Conservation (phyloP, 2,113 vertebrate genomes). For the Astatoreochromis straeleni region DNA sequence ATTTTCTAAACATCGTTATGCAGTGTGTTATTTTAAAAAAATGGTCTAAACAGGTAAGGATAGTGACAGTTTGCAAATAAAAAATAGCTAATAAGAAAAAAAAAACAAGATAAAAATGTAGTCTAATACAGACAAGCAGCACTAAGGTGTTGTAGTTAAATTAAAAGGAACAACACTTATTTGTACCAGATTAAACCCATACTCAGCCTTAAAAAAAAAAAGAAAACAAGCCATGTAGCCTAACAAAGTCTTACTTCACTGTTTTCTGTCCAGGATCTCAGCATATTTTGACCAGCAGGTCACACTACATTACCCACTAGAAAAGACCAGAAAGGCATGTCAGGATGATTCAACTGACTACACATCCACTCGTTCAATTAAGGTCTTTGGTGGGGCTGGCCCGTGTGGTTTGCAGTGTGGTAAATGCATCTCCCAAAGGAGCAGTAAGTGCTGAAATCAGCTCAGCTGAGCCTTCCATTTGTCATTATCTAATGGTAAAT, state of each 20-base stretch:
- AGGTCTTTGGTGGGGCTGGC: conserved; percentile 29
- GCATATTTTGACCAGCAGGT: conserved; percentile 52
- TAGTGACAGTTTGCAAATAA: background rate
- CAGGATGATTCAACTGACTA: conserved; percentile 60
- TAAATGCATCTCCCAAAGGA: conserved; percentile 47
- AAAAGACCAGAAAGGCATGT: conserved; percentile 64
- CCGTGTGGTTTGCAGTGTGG: conserved; percentile 23
- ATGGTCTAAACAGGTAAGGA: background rate
- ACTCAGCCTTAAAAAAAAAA: background rate
- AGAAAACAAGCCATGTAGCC: background rate
- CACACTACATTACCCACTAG: conserved; percentile 53
- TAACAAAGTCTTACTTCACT: conserved; percentile 46
- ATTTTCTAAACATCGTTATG: background rate
- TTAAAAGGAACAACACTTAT: background rate
- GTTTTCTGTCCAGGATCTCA: conserved; percentile 7
- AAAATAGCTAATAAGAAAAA: background rate
- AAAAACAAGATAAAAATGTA: background rate
- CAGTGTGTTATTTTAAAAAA: fast-evolving
- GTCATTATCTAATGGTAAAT: conserved; percentile 72
- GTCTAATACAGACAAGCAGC: background rate
- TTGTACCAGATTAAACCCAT: background rate
- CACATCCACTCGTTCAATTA: conserved; percentile 55
- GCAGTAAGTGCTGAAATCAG: conserved; percentile 68
- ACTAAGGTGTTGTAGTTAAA: background rate
- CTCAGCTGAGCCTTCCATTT: conserved; percentile 54